Base-by-base conservation (phyloP, 2,888 invertebrate species). In the Hirtodrosophila cameraria region DNA sequence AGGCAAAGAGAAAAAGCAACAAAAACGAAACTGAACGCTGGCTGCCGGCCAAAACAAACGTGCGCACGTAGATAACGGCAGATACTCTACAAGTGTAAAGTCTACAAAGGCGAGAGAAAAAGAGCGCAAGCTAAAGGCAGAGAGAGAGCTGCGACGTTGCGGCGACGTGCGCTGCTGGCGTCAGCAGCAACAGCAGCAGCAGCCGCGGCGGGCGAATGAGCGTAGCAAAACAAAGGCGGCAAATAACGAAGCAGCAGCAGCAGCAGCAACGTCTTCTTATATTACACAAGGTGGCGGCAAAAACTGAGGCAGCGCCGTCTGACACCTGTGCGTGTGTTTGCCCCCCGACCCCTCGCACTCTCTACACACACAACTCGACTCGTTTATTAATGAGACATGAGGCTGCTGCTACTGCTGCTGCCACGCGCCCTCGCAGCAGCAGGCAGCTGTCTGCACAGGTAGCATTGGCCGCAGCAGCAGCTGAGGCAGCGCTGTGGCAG, bases 31-130 rank as follows among this genome's bases (percentile, higher is more conserved):
- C 18, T 23, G 39, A 45, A 49, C 45, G 36, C 82, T 77, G 82
- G 82, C 79, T 49, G 50, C 12, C 33, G 60, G 82, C 75, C 79
- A 77, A 81, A 77, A 65, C 52, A 77, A 81, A 74, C 57, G 59
- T 59, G 54, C 60, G 57, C 62, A 70, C 57, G 52, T 61, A 81
- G 62, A 72, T 65, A 70, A 59, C 39, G 8, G 5, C 20, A 57
- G 57, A 70, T 59, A 65, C 59, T 63, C 72, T 73, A 75, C 69
- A 75, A 16, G 28, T 30, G 16, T 38, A 50, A 70, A 62, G 52
- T 77, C 82, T 74, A 71, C 78, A 76, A 30, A 53, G 36, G 31
- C 23, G 45, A 20, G 60, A 28, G 48, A 30, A 31, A 4, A 45
- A 59, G 54, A 15, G 25, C 5, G 54, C 31, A 18, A 36, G 33